Conservation (phyloP, 2,113 vertebrate species). For the Aptenodytes patagonicus region DNA sequence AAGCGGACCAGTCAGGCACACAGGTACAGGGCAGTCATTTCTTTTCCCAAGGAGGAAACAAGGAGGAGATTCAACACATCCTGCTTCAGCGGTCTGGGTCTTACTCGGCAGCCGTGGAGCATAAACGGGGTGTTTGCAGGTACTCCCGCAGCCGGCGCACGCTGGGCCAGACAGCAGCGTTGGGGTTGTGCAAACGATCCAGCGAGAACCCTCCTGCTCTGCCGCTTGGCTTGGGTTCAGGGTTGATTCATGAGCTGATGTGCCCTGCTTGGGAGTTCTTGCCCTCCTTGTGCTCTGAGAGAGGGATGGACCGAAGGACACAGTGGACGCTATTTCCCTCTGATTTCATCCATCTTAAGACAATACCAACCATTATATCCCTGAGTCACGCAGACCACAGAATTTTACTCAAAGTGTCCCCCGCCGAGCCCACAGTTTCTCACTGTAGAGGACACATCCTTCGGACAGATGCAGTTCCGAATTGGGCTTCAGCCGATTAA, state of each 20-base stretch:
- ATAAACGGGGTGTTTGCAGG: not conserved
- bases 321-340: not conserved
- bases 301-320: not conserved
- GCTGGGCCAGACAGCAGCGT: too few relatives aligned
- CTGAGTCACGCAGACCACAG: not conserved
- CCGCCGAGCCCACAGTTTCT: not conserved
- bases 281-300: not conserved
- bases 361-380: not conserved
- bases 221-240: not conserved
- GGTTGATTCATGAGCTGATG: not conserved
- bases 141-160: fast-evolving
- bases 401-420: not conserved
- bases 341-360: not conserved
- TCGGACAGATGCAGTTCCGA: not conserved
- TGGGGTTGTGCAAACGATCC: not conserved
- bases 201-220: not conserved
- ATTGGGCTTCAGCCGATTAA: not conserved
- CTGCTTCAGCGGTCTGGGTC: not conserved
- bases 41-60: not conserved
- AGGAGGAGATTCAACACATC: not conserved
- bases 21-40: not conserved
- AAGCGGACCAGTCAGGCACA: too few relatives aligned
- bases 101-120: not conserved
- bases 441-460: not conserved
- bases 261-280: not conserved